phyloP scores from a whole-genome alignment of 2,797 vertebrate genomes.

The Acipenser ruthenus region DNA sequence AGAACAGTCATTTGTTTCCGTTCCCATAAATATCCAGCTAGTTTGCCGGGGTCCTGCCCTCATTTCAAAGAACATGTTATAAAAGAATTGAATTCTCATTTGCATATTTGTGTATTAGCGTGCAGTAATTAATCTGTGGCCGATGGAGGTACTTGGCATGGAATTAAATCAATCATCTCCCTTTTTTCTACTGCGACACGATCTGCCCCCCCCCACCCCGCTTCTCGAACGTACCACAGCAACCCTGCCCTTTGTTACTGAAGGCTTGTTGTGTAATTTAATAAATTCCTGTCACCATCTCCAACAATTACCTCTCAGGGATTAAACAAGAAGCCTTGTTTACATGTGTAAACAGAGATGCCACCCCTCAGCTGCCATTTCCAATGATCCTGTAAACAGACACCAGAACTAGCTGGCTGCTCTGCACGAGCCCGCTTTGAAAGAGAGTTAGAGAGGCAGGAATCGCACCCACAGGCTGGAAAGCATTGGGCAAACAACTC shows the following conservation, averaged over 20 bases:
- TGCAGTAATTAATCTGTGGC: neutral
- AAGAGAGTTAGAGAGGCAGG: too few species aligned
- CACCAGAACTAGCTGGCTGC: neutral
- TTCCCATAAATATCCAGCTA: neutral
- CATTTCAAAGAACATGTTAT: neutral
- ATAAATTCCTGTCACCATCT: slow-evolving; percentile 3
- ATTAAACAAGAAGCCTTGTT: slow-evolving; percentile 4
- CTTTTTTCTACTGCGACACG: neutral
- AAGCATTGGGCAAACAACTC: too few species aligned
- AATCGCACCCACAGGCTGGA: too few species aligned
- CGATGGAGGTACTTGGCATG: neutral
- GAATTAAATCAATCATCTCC: neutral
- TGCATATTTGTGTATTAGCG: neutral
- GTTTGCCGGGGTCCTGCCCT: neutral
- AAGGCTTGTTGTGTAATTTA: neutral
- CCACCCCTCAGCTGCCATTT: neutral
- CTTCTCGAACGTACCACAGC: neutral
- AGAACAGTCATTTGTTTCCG: neutral
- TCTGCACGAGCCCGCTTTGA: neutral
- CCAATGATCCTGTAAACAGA: neutral
- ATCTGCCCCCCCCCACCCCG: neutral
- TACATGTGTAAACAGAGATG: neutral
- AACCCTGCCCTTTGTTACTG: neutral
- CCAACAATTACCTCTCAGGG: slow-evolving; percentile 3
- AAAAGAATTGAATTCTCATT: slow-evolving; percentile 1